Conservation (phyloP, 2,113 vertebrate species). For the Psilopogon haemacephalus region DNA sequence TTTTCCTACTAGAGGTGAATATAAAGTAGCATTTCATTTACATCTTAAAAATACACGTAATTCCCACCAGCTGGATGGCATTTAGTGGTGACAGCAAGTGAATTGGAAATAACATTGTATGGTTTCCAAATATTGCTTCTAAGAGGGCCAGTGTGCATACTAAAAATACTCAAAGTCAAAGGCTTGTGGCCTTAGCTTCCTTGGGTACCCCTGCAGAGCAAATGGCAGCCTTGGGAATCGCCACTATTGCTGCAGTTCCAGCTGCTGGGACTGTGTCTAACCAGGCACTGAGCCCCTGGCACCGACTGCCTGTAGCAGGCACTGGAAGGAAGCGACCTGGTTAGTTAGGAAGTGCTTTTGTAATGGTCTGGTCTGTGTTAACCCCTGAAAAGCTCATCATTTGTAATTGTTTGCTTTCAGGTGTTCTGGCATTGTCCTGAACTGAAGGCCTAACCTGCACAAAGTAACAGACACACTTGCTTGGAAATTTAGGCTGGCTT, state of each 20-base stretch:
- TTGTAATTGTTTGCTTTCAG: neutral
- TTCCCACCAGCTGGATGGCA: neutral
- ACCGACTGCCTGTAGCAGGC: neutral
- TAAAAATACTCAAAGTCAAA: neutral
- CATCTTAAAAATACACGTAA: neutral
- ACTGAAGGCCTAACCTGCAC: neutral
- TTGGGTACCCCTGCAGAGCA: neutral
- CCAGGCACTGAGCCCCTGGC: neutral
- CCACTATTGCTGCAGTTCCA: neutral
- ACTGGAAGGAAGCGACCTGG: neutral
- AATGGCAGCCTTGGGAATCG: accelerated
- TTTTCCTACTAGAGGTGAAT: neutral
- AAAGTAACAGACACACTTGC: neutral
- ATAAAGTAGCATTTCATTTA: slow-evolving; percentile 5
- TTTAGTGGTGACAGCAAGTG: neutral
- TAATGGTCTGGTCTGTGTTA: neutral
- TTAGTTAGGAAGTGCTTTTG: neutral
- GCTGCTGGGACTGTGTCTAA: neutral
- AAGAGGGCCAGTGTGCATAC: neutral
- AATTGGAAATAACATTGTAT: neutral
- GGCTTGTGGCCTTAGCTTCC: neutral
- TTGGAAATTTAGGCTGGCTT: neutral
- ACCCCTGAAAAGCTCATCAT: neutral
- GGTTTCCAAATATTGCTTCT: neutral
- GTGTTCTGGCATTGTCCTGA: neutral